These are phyloP conservation scores for Anorthoa munda DNA, from an alignment of 2,888 invertebrate genomes.

Conservation along the genomic window DNA sequence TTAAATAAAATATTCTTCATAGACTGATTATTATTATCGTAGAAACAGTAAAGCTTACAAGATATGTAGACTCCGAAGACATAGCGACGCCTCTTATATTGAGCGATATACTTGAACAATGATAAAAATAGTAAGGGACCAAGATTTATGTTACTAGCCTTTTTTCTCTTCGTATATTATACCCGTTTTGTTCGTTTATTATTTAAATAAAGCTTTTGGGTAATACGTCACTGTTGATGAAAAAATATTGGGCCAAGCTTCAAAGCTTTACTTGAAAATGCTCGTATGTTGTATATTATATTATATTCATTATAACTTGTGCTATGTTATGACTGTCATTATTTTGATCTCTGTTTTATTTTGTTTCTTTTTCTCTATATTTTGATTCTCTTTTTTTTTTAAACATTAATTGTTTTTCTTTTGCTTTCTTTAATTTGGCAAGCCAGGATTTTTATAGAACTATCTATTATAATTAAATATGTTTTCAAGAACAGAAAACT, in stretches of 20 bases:
- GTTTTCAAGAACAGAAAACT: neutral
- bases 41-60: slow-evolving; percentile 23
- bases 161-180: neutral
- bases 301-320: slow-evolving; percentile 26
- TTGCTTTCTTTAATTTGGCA: neutral
- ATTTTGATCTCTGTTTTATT: neutral
- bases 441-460: no score
- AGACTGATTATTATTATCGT: slow-evolving; percentile 18
- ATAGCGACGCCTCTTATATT: slow-evolving; percentile 12
- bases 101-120: slow-evolving; percentile 4
- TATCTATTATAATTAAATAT: no score
- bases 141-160: neutral
- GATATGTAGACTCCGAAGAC: slow-evolving; percentile 40
- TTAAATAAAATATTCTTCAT: neutral
- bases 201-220: slow-evolving; percentile 9
- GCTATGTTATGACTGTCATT: slow-evolving; percentile 26
- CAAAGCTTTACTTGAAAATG: slow-evolving; percentile 15
- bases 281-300: slow-evolving; percentile 4
- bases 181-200: slow-evolving; percentile 6
- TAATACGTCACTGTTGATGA: slow-evolving; percentile 12
- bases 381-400: neutral
- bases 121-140: slow-evolving; percentile 2
- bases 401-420: neutral
- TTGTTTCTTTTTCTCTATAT: neutral
- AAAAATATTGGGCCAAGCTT: slow-evolving; percentile 19